Evolutionary conservation across 2,797 vertebrate genomes (phyloP), one percentile per base, ranked within the genome.

Genomic region (Naso thynnoides): DNA sequence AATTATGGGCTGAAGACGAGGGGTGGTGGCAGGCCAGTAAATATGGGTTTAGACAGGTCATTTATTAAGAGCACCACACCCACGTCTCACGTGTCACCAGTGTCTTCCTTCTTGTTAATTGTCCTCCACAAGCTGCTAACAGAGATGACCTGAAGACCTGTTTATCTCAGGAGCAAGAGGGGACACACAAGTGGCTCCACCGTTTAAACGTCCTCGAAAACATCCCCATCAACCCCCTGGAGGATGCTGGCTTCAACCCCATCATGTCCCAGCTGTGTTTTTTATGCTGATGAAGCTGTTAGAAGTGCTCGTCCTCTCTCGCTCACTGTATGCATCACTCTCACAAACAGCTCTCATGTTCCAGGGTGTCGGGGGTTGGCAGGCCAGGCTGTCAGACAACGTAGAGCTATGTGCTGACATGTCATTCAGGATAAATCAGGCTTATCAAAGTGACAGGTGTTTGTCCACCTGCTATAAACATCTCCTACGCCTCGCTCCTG

Each of bases 381-480:
- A 5, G 62, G 73, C 65, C 64, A 23, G 70, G 78, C 89, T 90
- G 92, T 91, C 91, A 86, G 66, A 71, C 65, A 7, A 48, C 31
- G 53, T 85, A 93, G 93, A 96, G 93, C 92, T 94, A 97, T 93
- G 91, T 94, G 91, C 95, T 92, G 93, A 88, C 73, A 86, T 91
- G 85, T 84, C 91, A 86, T 81, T 88, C 89, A 92, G 95, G 95
- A 96, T 96, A 95, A 97, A 97, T 96, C 95, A 95, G 89, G 90
- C 92, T 94, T 94, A 93, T 95, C 95, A 94, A 94, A 92, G 88
- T 60, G 92, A 93, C 95, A 96, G 96, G 95, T 96, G 95, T 97
- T 97, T 91, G 89, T 96, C 95, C 95, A 96, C 95, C 95, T 96
- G 95, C 96, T 72, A 47, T 91, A 79, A 96, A 95, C 94, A 92